Evolutionary conservation across 1,140 invertebrate species (phyloP).

Genomic region (Dendroctonus valens): DNA sequence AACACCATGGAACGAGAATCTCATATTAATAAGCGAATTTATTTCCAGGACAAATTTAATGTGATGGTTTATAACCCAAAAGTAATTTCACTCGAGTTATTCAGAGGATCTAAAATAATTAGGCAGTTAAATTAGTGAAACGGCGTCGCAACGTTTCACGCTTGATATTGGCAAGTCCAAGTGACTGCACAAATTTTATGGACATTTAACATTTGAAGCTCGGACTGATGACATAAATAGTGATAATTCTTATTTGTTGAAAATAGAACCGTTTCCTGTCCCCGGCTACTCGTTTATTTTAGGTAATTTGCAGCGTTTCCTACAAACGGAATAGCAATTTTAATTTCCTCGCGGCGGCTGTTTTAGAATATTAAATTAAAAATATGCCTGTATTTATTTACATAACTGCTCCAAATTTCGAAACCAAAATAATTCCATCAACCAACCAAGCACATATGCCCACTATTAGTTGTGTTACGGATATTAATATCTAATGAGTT

Average conservation of each 20-base stretch:
- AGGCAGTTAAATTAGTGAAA: conserved; percentile 26
- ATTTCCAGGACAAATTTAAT: conserved; percentile 16
- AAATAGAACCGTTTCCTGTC: conserved; percentile 1
- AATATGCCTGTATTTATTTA: no score
- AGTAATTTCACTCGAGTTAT: conserved; percentile 3
- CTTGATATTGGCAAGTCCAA: conserved; percentile 5
- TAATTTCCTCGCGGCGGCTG: neutral
- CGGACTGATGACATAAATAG: conserved; percentile 18
- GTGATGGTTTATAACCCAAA: conserved; percentile 10
- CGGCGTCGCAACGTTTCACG: conserved; percentile 13
- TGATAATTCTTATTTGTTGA: conserved; percentile 8
- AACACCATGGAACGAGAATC: neutral
- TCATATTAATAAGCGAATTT: conserved; percentile 13
- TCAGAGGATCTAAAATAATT: conserved; percentile 21
- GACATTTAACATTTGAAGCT: conserved; percentile 13
- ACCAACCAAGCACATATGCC: no score
- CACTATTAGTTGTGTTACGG: no score
- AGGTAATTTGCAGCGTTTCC: neutral
- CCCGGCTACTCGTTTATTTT: neutral
- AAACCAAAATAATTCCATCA: no score
- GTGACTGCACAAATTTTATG: conserved; percentile 22
- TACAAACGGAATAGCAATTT: neutral
- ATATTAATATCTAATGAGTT: no score
- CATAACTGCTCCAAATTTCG: no score
- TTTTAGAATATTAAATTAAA: neutral